Evolutionary conservation across 2,888 invertebrate genomes (phyloP), one percentile per base, ranked within the genome.

Genomic region (Orgyia antiqua): DNA sequence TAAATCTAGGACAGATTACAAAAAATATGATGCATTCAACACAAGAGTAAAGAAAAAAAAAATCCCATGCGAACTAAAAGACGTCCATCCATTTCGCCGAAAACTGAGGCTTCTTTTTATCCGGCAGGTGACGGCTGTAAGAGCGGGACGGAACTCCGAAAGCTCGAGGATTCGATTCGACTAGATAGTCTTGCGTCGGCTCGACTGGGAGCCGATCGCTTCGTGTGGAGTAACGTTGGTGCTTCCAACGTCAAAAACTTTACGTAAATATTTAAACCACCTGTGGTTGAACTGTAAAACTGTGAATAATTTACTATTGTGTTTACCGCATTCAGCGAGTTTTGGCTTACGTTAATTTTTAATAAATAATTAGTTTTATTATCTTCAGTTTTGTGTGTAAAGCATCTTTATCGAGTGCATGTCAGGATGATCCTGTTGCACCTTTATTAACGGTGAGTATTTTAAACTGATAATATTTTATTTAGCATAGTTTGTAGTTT

Each of bases 71-170:
- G n/a, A n/a, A n/a, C n/a, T n/a, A n/a, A n/a, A n/a, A n/a, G n/a
- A n/a, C n/a, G n/a, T n/a, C n/a, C n/a, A n/a, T n/a, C n/a, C n/a
- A 68, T 79, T 83, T 84, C 82, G 78, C 42, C 79, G 82, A 84
- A 84, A 76, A 71, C 66, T 67, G 66, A 69, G 71, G 68, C 65
- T 73, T 72, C 72, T 64, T 79, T 83, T 76, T 59, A 61, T 50
- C 52, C 56, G 59, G 72, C 79, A 76, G 76, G 77, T 79, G 79
- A 76, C 58, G 68, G 61, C 56, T 68, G 80, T 56, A 69, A 51
- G 79, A 82, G 77, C 61, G 65, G 71, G 82, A 80, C 66, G 67
- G 70, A 33, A 32, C 46, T 13, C 35, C 45, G 66, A 77, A 79
- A 80, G 80, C 80, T 79, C 69, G 53, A 51, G 60, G 4, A 20